phyloP scores from a whole-genome alignment of 2,113 vertebrate species.

The Lipophrys pholis region DNA sequence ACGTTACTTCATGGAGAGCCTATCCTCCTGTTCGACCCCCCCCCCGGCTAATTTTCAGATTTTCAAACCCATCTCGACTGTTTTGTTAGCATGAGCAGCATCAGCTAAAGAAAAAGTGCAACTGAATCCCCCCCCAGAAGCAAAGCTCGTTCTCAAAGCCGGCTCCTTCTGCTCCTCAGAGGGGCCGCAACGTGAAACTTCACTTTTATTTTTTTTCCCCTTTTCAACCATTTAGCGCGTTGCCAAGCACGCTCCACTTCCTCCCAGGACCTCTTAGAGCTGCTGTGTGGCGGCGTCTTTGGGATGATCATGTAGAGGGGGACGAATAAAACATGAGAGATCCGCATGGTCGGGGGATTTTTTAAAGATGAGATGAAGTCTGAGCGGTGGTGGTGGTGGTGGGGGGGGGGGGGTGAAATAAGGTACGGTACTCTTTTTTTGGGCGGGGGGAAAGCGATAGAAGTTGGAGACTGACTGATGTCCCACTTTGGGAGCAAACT shows the following conservation, averaged over 20 bases:
- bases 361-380: constrained; percentile 34
- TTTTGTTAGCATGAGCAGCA: no score
- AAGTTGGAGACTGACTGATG: constrained; percentile 4
- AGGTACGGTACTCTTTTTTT: constrained; percentile 3
- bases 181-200: constrained; percentile 28
- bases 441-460: not conserved
- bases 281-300: not conserved
- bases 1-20: no score
- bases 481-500: not conserved
- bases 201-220: constrained; percentile 25
- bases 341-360: constrained; percentile 23
- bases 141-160: constrained; percentile 7
- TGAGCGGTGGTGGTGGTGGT: constrained; percentile 11
- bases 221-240: constrained; percentile 31
- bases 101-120: not conserved
- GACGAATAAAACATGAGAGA: constrained; percentile 44
- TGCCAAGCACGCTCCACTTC: constrained; percentile 17
- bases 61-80: no score
- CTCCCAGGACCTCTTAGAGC: constrained; percentile 35
- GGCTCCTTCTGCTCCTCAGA: constrained; percentile 25
- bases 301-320: constrained; percentile 14
- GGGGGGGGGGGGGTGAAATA: constrained; percentile 10
- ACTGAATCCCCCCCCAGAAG: constrained; percentile 15
- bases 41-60: no score
- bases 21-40: no score